phyloP scores from a whole-genome alignment of 2,113 vertebrate species.

The Xerus inauris region DNA sequence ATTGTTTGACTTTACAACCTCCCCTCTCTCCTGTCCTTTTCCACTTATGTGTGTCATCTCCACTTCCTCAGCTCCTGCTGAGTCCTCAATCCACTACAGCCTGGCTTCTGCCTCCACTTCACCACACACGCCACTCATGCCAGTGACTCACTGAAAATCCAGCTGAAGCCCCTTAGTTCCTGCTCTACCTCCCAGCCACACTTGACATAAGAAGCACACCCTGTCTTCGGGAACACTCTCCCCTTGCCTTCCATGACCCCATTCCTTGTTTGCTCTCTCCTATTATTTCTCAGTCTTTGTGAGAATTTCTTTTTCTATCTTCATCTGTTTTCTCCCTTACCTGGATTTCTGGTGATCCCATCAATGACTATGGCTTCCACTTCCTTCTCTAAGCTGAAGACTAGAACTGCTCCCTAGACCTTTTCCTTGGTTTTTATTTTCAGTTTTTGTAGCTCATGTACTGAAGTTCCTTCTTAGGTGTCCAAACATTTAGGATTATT shows the following conservation, averaged over 20 bases:
- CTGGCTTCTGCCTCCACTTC: background rate
- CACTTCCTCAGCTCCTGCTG: background rate
- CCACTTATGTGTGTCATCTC: background rate
- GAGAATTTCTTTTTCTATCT: background rate
- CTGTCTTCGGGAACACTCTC: background rate
- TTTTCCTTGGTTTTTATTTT: background rate
- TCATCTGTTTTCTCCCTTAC: background rate
- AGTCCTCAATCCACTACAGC: background rate
- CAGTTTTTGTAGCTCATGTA: background rate
- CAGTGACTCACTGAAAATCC: no score
- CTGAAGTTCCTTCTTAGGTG: background rate
- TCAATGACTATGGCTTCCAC: background rate
- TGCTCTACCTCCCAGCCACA: background rate
- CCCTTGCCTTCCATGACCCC: background rate
- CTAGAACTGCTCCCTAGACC: background rate
- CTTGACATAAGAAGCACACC: fast-evolving
- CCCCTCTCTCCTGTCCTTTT: background rate
- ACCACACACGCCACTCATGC: background rate
- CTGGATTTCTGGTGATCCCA: background rate
- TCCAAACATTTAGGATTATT: background rate
- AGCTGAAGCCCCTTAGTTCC: background rate
- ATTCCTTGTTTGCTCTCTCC: background rate
- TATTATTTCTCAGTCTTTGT: background rate
- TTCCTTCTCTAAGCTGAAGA: background rate
- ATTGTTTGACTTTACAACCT: background rate